A percentile compares a stretch with the other conserved stretches of the same genome.
These are phyloP conservation scores for Lamellibrachia columna DNA, from an alignment of 2,888 invertebrate species.

Conservation along the genomic window DNA sequence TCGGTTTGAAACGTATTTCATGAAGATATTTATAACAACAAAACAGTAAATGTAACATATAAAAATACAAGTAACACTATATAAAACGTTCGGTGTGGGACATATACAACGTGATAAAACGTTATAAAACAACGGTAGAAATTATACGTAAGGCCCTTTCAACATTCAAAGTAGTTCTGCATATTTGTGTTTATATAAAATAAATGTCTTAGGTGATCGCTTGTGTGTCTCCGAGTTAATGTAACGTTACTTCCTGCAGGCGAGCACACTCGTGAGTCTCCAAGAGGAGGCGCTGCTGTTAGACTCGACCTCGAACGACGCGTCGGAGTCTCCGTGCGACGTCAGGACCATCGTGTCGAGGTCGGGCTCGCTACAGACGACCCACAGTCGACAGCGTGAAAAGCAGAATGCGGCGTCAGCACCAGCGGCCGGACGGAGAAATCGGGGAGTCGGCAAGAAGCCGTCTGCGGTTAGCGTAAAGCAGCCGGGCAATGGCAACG, in stretches of 20 bases:
- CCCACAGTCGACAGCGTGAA: background rate
- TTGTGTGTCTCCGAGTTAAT: background rate
- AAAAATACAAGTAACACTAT: no score
- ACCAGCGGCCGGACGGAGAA: background rate
- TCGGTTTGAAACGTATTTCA: no score
- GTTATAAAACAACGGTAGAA: no score
- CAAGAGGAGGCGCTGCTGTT: constrained; percentile 49
- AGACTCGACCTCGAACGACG: background rate
- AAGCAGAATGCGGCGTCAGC: background rate
- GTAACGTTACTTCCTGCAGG: constrained; percentile 42
- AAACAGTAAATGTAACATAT: no score
- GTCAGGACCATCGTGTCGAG: background rate
- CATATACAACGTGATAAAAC: no score
- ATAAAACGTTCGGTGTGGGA: no score
- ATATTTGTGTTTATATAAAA: no score
- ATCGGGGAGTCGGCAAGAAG: background rate
- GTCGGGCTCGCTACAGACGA: background rate
- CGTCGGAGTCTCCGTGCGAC: background rate
- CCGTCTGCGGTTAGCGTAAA: background rate
- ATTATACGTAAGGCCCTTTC: no score
- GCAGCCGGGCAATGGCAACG: background rate
- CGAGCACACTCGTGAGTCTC: constrained; percentile 51
- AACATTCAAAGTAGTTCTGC: no score
- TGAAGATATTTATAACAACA: no score
- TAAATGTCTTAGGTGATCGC: background rate